Conservation (phyloP, 2,797 vertebrate genomes). For the Sebastes oblongus region DNA sequence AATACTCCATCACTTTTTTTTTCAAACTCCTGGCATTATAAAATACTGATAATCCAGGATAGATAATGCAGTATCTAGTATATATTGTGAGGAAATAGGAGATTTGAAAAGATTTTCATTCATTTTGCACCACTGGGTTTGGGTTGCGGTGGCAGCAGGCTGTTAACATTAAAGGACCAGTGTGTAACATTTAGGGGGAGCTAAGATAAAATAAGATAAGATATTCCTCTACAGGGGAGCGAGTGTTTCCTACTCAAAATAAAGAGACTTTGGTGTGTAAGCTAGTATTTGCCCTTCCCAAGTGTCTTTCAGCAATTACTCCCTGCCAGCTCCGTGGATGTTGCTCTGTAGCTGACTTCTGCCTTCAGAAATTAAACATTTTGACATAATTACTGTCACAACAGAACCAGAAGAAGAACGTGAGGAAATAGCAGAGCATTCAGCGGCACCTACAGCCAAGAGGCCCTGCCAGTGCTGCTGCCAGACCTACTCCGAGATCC, state of each 20-base stretch:
- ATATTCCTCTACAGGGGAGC: background rate
- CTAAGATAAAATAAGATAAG: too few relatives aligned
- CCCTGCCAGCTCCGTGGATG: background rate
- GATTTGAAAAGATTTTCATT: background rate
- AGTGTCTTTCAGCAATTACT: background rate
- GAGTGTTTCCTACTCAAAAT: background rate
- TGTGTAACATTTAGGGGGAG: too few relatives aligned
- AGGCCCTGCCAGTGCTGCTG: slow-evolving; percentile 85
- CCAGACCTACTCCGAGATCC: slow-evolving; percentile 84
- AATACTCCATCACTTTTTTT: background rate
- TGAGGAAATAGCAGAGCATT: slow-evolving; percentile 68
- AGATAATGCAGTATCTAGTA: background rate
- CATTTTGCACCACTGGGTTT: background rate
- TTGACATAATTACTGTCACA: slow-evolving; percentile 10
- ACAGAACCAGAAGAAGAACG: slow-evolving; percentile 73
- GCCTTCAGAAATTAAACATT: background rate
- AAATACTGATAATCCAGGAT: background rate
- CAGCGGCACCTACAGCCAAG: slow-evolving; percentile 75
- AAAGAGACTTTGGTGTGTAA: background rate
- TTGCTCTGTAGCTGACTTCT: background rate
- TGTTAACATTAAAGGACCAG: background rate
- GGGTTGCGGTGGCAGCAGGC: background rate
- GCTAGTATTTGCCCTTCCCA: background rate
- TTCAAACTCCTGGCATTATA: too few relatives aligned
- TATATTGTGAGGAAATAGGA: background rate